A percentile compares a stretch with the other conserved stretches of the same genome.
Evolutionary conservation across 1,140 invertebrate species (phyloP).

Genomic region (Hyles vespertilio): DNA sequence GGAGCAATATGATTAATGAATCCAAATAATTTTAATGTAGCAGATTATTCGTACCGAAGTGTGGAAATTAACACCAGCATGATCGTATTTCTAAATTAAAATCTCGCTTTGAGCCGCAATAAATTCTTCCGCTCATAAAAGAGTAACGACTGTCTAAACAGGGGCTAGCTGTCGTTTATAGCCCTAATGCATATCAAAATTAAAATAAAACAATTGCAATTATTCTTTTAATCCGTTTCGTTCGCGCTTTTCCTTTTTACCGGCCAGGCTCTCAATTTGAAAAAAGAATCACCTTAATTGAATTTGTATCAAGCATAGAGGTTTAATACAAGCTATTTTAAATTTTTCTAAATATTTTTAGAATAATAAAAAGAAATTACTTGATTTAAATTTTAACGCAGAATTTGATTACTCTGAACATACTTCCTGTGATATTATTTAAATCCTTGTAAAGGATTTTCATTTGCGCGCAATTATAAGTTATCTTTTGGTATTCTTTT

Average conservation of each 20-base stretch:
- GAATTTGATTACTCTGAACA: too few species aligned
- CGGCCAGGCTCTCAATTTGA: neutral
- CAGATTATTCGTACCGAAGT: slow-evolving; percentile 27
- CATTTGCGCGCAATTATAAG: too few species aligned
- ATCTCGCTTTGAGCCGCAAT: slow-evolving; percentile 47
- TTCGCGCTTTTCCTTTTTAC: slow-evolving; percentile 7
- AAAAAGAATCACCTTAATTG: too few species aligned
- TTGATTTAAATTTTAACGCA: too few species aligned
- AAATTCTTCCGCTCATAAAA: slow-evolving; percentile 65
- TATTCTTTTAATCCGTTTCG: slow-evolving; percentile 27
- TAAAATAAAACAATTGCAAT: slow-evolving; percentile 31
- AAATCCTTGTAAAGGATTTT: too few species aligned
- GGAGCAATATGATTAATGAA: too few species aligned
- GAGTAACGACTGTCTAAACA: slow-evolving; percentile 65
- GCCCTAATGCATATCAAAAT: slow-evolving; percentile 44
- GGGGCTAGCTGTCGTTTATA: slow-evolving; percentile 58
- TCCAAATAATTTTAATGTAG: neutral
- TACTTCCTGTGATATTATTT: too few species aligned
- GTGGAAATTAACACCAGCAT: slow-evolving; percentile 58
- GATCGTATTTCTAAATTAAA: slow-evolving; percentile 65
- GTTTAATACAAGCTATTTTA: too few species aligned
- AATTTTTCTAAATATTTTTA: too few species aligned
- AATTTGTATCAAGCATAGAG: too few species aligned
- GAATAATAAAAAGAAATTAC: too few species aligned
- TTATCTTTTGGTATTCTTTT: too few species aligned